phyloP scores from a whole-genome alignment of 1,140 invertebrate genomes.

The Holcopasites calliopsidis region DNA sequence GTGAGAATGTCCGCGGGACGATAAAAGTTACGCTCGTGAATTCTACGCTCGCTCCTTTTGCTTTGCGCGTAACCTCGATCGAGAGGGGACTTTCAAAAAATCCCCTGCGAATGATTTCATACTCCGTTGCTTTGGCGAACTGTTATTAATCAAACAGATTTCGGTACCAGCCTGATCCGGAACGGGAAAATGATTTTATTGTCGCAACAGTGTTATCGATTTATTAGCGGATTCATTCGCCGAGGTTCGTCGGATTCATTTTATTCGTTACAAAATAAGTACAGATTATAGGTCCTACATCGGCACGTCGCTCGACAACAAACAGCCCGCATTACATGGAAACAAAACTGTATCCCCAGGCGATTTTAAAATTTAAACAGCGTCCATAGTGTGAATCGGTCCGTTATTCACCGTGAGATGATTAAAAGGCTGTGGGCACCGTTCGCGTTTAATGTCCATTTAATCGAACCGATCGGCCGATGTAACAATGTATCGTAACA shows the following conservation, averaged over 20 bases:
- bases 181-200: no score
- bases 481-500: constrained; percentile 43
- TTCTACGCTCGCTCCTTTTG: constrained; percentile 60
- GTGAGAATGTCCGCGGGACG: constrained; percentile 69
- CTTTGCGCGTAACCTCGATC: constrained; percentile 33
- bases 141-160: no score
- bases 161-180: no score
- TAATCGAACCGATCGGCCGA: constrained; percentile 16
- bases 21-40: constrained; percentile 70
- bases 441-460: constrained; percentile 45
- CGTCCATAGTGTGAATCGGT: constrained; percentile 3
- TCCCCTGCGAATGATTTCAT: no score
- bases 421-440: constrained; percentile 18
- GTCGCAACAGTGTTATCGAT: no score
- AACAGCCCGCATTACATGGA: not conserved
- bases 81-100: constrained; percentile 16
- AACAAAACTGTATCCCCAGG: constrained; percentile 1
- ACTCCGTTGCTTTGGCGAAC: no score
- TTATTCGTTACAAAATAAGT: no score
- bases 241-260: no score
- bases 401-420: constrained; percentile 45
- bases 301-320: not conserved
- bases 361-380: constrained; percentile 18
- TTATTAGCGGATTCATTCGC: no score
- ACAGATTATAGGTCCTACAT: not conserved